A percentile compares a stretch with the other conserved stretches of the same genome.
Evolutionary conservation across 2,888 invertebrate species (phyloP).

Genomic region (Mesorhabditis spiculigera): DNA sequence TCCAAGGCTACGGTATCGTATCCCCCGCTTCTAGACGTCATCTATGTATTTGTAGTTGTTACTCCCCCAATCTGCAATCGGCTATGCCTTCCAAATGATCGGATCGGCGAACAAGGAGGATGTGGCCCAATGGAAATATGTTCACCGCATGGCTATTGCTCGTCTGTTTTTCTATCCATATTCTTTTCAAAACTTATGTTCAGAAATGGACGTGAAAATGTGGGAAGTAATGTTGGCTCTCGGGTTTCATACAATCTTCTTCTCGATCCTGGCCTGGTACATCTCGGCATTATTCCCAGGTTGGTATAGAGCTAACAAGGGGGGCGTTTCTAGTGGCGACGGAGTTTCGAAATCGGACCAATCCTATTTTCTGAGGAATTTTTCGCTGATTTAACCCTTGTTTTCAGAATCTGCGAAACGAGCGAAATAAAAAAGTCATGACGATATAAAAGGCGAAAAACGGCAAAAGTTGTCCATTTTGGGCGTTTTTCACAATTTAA

Average conservation of each 20-base stretch:
- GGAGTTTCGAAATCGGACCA: too few species aligned
- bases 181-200: too few species aligned
- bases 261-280: constrained; percentile 66
- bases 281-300: constrained; percentile 68
- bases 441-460: too few species aligned
- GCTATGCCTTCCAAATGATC: constrained; percentile 73
- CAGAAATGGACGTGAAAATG: constrained; percentile 33
- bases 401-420: too few species aligned
- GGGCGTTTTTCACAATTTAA: too few species aligned
- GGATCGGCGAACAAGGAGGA: constrained; percentile 73
- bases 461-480: too few species aligned
- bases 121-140: constrained; percentile 51
- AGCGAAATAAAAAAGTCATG: too few species aligned
- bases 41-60: constrained; percentile 68
- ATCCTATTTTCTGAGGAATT: too few species aligned
- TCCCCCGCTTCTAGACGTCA: constrained; percentile 10
- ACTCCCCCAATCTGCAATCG: constrained; percentile 78
- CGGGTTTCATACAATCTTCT: constrained; percentile 68
- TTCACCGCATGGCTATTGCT: constrained; percentile 30
- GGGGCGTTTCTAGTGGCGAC: too few species aligned
- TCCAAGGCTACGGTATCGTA: background rate
- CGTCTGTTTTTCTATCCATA: background rate
- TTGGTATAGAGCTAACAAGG: too few species aligned
- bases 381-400: too few species aligned
- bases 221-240: constrained; percentile 68